A percentile compares a stretch with the other conserved stretches of the same genome.
Evolutionary conservation across 1,140 invertebrate species (phyloP).

Genomic region (Lordiphosa stackelbergi): DNA sequence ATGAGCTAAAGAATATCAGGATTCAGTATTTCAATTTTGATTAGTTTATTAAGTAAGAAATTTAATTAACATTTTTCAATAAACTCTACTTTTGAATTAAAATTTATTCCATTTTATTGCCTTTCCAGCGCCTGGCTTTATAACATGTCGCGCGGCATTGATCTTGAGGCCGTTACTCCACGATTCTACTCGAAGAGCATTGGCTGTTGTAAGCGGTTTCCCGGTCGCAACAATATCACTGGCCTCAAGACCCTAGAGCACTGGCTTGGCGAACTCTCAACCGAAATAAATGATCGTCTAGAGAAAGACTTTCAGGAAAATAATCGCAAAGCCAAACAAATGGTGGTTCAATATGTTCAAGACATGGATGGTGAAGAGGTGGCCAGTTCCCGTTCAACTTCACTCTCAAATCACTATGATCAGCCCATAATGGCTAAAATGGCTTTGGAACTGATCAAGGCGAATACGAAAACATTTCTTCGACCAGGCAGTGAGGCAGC

Average conservation of each 20-base stretch:
- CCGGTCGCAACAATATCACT: slow-evolving; percentile 86
- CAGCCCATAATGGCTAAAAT: slow-evolving; percentile 80
- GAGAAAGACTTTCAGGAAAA: slow-evolving; percentile 87
- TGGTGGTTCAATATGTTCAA: slow-evolving; percentile 82
- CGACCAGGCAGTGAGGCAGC: slow-evolving; percentile 68
- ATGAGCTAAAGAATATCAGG: too few relatives aligned
- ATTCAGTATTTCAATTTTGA: too few relatives aligned
- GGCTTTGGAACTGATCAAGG: slow-evolving; percentile 81
- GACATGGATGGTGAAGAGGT: slow-evolving; percentile 80
- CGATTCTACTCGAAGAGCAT: slow-evolving; percentile 94
- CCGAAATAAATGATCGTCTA: slow-evolving; percentile 91
- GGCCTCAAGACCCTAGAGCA: slow-evolving; percentile 85
- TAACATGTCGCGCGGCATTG: slow-evolving; percentile 91
- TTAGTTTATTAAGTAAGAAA: too few relatives aligned
- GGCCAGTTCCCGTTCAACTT: slow-evolving; percentile 80
- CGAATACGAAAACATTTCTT: slow-evolving; percentile 77
- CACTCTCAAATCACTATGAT: slow-evolving; percentile 77
- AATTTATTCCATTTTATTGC: neutral
- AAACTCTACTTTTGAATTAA: too few relatives aligned
- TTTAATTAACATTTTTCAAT: too few relatives aligned
- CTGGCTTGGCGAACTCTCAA: slow-evolving; percentile 89
- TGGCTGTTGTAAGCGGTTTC: slow-evolving; percentile 96
- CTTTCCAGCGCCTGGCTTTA: slow-evolving; percentile 86
- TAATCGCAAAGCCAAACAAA: slow-evolving; percentile 82
- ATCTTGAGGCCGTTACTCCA: slow-evolving; percentile 89